Conservation (phyloP, 35 echinoderm and acorn worm species). For the Amphiura filiformis region DNA sequence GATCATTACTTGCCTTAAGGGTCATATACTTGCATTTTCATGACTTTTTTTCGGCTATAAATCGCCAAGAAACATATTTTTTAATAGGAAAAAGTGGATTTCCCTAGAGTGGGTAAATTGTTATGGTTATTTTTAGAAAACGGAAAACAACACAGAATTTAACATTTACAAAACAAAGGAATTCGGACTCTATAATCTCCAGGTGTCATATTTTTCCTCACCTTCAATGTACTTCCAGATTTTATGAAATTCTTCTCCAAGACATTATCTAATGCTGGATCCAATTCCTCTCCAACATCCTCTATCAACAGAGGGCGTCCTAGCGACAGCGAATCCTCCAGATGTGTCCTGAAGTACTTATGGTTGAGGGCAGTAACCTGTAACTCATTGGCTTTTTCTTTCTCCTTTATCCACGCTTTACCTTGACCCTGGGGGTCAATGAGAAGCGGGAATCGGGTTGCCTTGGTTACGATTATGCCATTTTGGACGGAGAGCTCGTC, state of each 20-base stretch:
- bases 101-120: no score
- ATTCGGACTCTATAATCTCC: no score
- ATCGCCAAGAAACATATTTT: no score
- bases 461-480: constrained; percentile 97
- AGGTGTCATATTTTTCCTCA: no score
- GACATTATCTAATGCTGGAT: constrained; percentile 96
- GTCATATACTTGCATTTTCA: no score
- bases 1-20: no score
- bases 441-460: constrained; percentile 72
- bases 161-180: no score
- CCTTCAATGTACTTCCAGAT: constrained; percentile 88
- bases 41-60: no score
- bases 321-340: constrained; percentile 93
- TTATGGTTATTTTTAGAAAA: no score
- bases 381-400: constrained; percentile 73
- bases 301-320: constrained; percentile 94
- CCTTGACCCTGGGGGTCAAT: constrained; percentile 98
- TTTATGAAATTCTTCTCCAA: constrained; percentile 99
- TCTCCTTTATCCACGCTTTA: constrained; percentile 83
- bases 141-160: no score
- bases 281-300: constrained; percentile 90
- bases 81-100: no score
- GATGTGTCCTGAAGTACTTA: constrained; percentile 97
- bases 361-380: constrained; percentile 90
- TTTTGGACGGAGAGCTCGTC: constrained; percentile 98